A percentile compares a stretch with the other conserved stretches of the same genome.
These are phyloP conservation scores for Chionoecetes opilio DNA, from an alignment of 1,140 invertebrate species.

Conservation along the genomic window DNA sequence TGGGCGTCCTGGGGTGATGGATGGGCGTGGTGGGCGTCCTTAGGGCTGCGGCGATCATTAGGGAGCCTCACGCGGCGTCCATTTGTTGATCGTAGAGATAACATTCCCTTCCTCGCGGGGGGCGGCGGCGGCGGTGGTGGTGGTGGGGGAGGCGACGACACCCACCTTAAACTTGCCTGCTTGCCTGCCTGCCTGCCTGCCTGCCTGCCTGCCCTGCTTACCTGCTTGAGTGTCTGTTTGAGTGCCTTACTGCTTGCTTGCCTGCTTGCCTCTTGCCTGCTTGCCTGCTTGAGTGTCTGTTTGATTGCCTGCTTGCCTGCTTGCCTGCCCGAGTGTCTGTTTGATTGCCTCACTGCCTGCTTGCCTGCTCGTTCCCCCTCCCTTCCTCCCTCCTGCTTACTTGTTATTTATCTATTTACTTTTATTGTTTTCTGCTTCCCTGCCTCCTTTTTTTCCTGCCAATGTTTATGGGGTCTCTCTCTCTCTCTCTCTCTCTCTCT, in stretches of 20 bases:
- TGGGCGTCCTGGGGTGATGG: slow-evolving; percentile 51
- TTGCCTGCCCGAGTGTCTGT: not conserved
- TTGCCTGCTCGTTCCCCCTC: too few relatives aligned
- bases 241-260: too few relatives aligned
- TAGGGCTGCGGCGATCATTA: slow-evolving; percentile 61
- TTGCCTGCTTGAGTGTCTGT: not conserved
- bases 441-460: not conserved
- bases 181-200: not conserved
- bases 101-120: slow-evolving; percentile 60
- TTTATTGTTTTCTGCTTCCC: not conserved
- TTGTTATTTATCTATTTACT: too few relatives aligned
- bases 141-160: not conserved
- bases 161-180: not conserved
- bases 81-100: slow-evolving; percentile 74
- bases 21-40: slow-evolving; percentile 51
- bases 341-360: not conserved
- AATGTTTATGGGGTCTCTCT: too few relatives aligned
- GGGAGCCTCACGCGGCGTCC: slow-evolving; percentile 60
- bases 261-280: too few relatives aligned
- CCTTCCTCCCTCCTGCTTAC: too few relatives aligned
- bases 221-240: not conserved
- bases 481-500: too few relatives aligned
- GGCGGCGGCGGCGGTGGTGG: not conserved
- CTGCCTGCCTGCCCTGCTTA: not conserved
- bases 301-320: not conserved